These are phyloP conservation scores for Myrmecophaga tridactyla DNA, from an alignment of 2,113 vertebrate genomes.

Conservation along the genomic window DNA sequence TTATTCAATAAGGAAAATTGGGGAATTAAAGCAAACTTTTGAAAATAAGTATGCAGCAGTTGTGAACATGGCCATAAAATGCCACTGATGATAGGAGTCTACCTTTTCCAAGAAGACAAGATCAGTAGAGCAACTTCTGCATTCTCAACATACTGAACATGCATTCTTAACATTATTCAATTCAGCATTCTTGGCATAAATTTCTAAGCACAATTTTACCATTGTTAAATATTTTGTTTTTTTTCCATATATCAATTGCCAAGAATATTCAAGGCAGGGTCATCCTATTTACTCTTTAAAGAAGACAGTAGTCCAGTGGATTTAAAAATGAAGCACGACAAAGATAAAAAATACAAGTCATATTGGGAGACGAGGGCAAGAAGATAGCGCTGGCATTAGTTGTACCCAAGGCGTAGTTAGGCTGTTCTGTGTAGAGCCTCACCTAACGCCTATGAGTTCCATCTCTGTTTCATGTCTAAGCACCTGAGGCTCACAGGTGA, in stretches of 20 bases:
- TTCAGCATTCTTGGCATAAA: background rate
- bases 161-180: background rate
- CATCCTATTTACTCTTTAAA: background rate
- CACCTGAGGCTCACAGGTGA: background rate
- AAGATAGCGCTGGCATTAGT: background rate
- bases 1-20: background rate
- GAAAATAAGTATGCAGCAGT: background rate
- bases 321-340: background rate
- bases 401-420: background rate
- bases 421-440: background rate
- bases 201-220: background rate
- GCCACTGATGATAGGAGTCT: background rate
- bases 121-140: background rate
- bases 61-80: background rate
- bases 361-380: background rate
- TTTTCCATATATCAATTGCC: background rate
- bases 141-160: background rate
- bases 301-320: background rate
- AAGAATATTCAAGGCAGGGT: background rate
- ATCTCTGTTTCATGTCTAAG: background rate
- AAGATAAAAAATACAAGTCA: background rate
- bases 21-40: background rate
- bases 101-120: background rate
- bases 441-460: background rate
- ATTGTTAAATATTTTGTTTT: background rate